phyloP scores from a whole-genome alignment of 2,113 vertebrate genomes.

The Tringa solitaria region DNA sequence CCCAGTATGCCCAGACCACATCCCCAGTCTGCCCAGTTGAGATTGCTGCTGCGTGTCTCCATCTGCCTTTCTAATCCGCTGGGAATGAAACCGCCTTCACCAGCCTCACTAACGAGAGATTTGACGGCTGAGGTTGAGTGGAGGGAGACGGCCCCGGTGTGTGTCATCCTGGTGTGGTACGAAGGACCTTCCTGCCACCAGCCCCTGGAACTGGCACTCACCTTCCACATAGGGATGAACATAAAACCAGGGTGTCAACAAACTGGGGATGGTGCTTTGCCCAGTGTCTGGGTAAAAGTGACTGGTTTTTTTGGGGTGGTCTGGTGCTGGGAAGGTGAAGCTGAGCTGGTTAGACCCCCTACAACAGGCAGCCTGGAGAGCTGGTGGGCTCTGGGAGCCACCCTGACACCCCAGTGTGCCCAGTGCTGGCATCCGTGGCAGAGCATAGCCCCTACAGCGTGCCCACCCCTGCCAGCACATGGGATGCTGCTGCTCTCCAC shows the following conservation, averaged over 20 bases:
- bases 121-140: not conserved
- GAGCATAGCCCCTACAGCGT: accelerated
- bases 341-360: not conserved
- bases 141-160: not conserved
- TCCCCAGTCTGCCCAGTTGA: not conserved
- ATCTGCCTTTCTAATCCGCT: not conserved
- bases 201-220: not conserved
- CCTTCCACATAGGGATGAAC: accelerated
- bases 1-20: not conserved
- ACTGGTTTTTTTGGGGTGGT: not conserved
- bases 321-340: not conserved
- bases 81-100: not conserved
- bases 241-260: not conserved
- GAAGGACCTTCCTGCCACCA: accelerated
- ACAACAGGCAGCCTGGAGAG: not conserved
- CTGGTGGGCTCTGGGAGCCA: not conserved
- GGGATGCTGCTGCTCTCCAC: not conserved
- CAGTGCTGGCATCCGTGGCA: accelerated
- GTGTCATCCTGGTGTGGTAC: accelerated
- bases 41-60: not conserved
- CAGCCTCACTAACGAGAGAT: not conserved
- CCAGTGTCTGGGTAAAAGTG: not conserved
- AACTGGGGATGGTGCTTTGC: not conserved
- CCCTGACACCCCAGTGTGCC: not conserved
- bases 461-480: not conserved